These are phyloP conservation scores for Diadema setosum DNA, from an alignment of 35 echinoderm and acorn worm species.

Conservation along the genomic window DNA sequence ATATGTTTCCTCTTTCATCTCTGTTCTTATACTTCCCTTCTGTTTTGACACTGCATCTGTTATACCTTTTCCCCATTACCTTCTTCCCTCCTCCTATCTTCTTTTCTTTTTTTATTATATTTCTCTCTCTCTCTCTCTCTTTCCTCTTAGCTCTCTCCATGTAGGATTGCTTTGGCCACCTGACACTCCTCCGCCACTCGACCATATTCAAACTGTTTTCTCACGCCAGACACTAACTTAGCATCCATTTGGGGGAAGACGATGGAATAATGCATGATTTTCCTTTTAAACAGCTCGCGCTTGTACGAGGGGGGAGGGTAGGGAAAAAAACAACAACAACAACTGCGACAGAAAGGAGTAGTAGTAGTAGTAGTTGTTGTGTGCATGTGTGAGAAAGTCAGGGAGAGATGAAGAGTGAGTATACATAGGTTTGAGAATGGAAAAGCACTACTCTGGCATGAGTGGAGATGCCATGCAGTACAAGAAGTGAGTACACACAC, in stretches of 20 bases:
- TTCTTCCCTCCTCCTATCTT: no score
- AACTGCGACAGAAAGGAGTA: no score
- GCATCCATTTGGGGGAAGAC: neutral
- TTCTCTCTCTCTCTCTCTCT: neutral
- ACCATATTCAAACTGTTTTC: slow-evolving; percentile 7
- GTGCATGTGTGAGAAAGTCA: neutral
- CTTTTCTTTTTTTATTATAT: no score
- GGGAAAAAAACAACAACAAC: no score
- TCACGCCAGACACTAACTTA: neutral
- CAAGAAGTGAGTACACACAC: neutral
- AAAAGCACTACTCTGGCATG: no score
- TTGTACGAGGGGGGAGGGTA: neutral
- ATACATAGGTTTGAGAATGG: no score
- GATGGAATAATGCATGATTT: neutral
- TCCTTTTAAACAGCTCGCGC: neutral
- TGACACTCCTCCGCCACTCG: neutral
- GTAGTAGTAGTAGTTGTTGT: no score
- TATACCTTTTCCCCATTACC: no score
- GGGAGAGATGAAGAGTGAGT: neutral
- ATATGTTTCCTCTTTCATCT: no score
- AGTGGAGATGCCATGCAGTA: no score
- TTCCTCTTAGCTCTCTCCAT: neutral
- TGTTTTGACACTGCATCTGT: no score
- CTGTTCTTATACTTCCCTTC: no score
- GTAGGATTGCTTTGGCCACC: neutral